These are phyloP conservation scores for Labeo catla DNA, from an alignment of 2,113 vertebrate genomes.

Conservation along the genomic window DNA sequence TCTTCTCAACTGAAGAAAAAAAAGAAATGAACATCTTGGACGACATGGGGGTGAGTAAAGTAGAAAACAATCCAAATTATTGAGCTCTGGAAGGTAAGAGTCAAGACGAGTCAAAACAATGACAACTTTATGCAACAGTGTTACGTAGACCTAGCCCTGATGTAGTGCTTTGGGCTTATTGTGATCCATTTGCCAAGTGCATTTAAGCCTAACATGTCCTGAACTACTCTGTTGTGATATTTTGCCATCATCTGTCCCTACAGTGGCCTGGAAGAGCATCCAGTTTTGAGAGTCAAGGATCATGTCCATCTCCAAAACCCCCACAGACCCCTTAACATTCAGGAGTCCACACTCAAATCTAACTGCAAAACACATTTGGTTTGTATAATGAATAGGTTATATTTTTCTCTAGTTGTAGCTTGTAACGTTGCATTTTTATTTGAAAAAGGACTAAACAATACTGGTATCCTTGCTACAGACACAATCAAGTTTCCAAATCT, in stretches of 20 bases:
- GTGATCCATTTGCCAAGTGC: not conserved
- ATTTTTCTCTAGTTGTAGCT: slow-evolving; percentile 34
- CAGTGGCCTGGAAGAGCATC: slow-evolving; percentile 92
- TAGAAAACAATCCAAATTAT: not conserved
- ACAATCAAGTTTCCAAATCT: not conserved
- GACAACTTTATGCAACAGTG: not conserved
- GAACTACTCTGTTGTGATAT: not conserved
- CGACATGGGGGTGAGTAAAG: too few species aligned
- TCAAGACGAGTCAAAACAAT: not conserved
- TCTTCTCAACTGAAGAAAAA: too few species aligned
- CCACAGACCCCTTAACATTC: slow-evolving; percentile 80
- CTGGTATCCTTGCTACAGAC: slow-evolving; percentile 31
- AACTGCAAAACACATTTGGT: slow-evolving; percentile 41
- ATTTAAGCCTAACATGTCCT: not conserved
- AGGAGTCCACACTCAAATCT: not conserved
- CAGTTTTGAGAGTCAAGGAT: slow-evolving; percentile 98
- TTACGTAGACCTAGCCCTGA: not conserved
- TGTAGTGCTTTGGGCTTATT: slow-evolving; percentile 5
- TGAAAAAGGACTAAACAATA: slow-evolving; percentile 10
- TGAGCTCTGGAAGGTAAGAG: not conserved
- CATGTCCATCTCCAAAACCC: slow-evolving; percentile 93
- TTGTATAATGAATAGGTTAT: slow-evolving; percentile 29
- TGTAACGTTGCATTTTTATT: slow-evolving; percentile 33
- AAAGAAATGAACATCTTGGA: too few species aligned
- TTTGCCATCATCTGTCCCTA: slow-evolving; percentile 48